A percentile compares a stretch with the other conserved stretches of the same genome.
Conservation (phyloP, 2,888 invertebrate species). For the Eupithecia vulgata region DNA sequence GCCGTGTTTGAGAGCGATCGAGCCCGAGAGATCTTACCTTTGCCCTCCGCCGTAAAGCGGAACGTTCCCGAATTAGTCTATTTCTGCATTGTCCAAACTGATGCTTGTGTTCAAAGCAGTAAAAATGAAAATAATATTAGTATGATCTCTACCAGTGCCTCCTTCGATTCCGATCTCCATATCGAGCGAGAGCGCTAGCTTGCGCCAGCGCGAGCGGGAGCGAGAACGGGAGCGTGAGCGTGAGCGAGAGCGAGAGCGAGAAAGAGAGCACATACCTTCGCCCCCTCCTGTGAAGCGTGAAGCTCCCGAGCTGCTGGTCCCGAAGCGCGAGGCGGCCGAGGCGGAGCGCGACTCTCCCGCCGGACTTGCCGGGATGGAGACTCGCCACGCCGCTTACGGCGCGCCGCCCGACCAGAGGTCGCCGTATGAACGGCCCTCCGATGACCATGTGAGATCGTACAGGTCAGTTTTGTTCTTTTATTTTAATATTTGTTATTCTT, state of each 20-base stretch:
- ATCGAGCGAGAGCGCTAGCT: conserved; percentile 37
- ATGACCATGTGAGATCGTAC: conserved; percentile 85
- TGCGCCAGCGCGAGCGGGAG: conserved; percentile 40
- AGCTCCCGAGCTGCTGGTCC: conserved; percentile 85
- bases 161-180: conserved; percentile 47
- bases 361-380: conserved; percentile 84
- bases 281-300: conserved; percentile 79
- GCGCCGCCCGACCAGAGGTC: conserved; percentile 87
- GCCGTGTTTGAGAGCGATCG: conserved; percentile 37
- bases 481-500: background rate
- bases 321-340: conserved; percentile 87
- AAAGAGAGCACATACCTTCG: conserved; percentile 55
- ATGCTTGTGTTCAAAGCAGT: background rate
- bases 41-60: background rate
- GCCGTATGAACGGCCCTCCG: conserved; percentile 88
- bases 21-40: conserved; percentile 44
- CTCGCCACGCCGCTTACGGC: conserved; percentile 86
- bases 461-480: conserved; percentile 61
- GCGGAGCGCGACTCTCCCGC: conserved; percentile 88
- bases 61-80: background rate
- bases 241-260: conserved; percentile 41
- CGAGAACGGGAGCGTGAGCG: conserved; percentile 49
- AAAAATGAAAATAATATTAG: conserved; percentile 31
- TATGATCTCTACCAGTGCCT: conserved; percentile 50
- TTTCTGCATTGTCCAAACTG: background rate